Conservation (phyloP, 2,888 invertebrate genomes). For the Tetanocera ferruginea region DNA sequence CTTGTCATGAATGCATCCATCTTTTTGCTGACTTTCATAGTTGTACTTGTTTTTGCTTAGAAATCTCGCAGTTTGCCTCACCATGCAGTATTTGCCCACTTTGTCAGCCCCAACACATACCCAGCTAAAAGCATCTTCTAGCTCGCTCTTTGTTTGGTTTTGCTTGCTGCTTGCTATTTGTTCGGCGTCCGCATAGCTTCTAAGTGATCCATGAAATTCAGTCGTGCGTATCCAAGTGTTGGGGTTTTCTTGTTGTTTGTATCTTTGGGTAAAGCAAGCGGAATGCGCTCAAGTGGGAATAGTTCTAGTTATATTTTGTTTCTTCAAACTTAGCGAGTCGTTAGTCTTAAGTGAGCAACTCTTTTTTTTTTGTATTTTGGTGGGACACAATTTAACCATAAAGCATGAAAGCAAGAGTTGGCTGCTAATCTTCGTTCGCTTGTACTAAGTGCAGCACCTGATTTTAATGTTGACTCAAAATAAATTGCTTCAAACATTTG, state of each 20-base stretch:
- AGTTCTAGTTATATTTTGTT: no score
- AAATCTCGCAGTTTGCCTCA: neutral
- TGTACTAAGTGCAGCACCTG: neutral
- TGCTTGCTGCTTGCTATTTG: neutral
- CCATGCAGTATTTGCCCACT: neutral
- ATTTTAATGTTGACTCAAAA: neutral
- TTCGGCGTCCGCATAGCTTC: slow-evolving; percentile 33
- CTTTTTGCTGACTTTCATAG: neutral
- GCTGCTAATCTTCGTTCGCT: neutral
- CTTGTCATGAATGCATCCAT: slow-evolving; percentile 59
- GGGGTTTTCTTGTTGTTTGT: neutral
- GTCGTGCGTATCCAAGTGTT: slow-evolving; percentile 54
- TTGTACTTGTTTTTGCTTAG: neutral
- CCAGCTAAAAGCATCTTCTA: neutral
- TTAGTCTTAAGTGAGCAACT: neutral
- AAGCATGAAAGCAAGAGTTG: slow-evolving; percentile 18
- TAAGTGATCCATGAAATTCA: slow-evolving; percentile 67
- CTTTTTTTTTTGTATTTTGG: neutral
- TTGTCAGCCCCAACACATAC: neutral
- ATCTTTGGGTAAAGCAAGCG: neutral
- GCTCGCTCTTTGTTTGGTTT: neutral
- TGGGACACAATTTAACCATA: neutral
- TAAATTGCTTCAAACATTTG: neutral
- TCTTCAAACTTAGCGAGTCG: neutral
- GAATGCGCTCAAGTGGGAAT: neutral